Conservation (phyloP, 2,113 vertebrate species). For the Cervus canadensis region DNA sequence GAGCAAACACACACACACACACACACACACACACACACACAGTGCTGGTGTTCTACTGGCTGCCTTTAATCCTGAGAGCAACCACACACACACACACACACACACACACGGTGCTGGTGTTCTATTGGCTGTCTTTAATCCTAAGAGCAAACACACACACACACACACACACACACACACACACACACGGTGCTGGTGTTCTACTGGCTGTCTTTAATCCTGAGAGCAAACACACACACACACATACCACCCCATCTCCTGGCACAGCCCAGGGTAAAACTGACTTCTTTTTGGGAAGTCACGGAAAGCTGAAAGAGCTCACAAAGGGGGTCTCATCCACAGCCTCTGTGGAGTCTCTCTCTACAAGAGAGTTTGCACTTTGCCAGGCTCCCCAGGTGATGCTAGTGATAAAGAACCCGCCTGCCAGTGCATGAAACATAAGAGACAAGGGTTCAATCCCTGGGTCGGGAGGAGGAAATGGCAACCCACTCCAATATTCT, state of each 20-base stretch:
- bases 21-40: background rate
- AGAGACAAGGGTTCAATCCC: background rate
- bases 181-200: background rate
- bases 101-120: background rate
- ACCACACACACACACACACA: background rate
- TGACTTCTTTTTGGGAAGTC: background rate
- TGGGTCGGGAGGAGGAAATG: background rate
- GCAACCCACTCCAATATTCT: background rate
- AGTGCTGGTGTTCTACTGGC: background rate
- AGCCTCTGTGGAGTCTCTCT: background rate
- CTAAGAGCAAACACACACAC: background rate
- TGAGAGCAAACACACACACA: background rate
- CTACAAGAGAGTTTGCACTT: background rate
- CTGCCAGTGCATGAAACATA: background rate
- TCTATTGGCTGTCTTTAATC: background rate
- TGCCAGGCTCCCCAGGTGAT: background rate
- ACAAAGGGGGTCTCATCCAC: background rate
- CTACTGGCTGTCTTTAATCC: background rate
- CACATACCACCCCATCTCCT: background rate
- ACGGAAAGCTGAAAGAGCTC: background rate
- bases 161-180: background rate
- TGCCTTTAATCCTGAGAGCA: background rate
- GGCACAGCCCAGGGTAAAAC: background rate
- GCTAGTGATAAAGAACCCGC: background rate
- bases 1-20: background rate